Percentiles rank a stretch among this genome's conserved stretches.
phyloP scores from a whole-genome alignment of 2,113 vertebrate species.

The Numenius arquata region DNA sequence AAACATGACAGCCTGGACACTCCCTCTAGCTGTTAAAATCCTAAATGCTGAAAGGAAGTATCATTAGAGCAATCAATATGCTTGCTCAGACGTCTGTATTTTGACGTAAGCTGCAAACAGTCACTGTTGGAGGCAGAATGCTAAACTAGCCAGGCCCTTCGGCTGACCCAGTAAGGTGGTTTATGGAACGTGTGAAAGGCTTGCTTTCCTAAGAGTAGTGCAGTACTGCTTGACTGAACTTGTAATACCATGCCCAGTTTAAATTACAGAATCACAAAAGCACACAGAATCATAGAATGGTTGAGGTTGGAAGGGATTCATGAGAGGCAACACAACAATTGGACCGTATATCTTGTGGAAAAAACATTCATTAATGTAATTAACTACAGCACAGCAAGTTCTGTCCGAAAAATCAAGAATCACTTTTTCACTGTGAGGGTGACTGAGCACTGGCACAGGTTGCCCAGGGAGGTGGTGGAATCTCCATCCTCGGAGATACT shows the following conservation, averaged over 20 bases:
- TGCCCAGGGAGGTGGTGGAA: background rate
- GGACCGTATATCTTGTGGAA: background rate
- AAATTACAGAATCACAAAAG: background rate
- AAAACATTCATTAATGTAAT: background rate
- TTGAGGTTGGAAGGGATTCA: background rate
- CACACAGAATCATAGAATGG: background rate
- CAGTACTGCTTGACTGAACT: background rate
- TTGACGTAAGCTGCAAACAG: background rate
- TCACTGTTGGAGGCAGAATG: background rate
- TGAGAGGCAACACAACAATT: background rate
- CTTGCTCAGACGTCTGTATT: background rate
- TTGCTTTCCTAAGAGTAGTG: background rate
- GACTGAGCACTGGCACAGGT: background rate
- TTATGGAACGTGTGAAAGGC: background rate
- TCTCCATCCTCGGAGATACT: background rate
- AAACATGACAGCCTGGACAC: background rate
- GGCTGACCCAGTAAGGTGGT: background rate
- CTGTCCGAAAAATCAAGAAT: background rate
- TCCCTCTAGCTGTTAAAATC: background rate
- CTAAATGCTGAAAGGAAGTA: background rate
- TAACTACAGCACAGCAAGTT: background rate
- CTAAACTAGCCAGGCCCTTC: rapidly evolving
- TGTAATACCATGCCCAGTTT: background rate
- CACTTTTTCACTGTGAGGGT: background rate
- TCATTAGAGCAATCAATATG: background rate